Conservation (phyloP, 2,888 invertebrate species). For the Deilephila porcellus region DNA sequence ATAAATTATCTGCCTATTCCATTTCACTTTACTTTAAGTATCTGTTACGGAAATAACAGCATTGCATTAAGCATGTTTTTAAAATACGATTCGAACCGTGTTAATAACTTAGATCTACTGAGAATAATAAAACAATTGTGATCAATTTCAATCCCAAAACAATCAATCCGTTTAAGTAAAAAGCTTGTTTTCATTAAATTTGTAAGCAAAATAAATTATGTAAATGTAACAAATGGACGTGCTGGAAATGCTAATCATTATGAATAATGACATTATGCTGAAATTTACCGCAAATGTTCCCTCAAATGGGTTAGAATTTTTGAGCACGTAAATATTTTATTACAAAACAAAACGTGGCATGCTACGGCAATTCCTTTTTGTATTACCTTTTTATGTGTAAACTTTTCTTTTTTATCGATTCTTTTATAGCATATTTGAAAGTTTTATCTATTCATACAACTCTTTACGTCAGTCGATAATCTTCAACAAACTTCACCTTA, state of each 20-base stretch:
- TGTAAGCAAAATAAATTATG: conserved; percentile 17
- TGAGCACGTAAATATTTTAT: neutral
- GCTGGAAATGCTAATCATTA: conserved; percentile 24
- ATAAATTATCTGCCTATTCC: too few species aligned
- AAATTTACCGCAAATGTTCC: neutral
- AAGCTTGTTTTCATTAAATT: conserved; percentile 13
- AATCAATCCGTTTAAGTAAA: neutral
- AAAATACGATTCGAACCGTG: too few species aligned
- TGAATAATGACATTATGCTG: conserved; percentile 22
- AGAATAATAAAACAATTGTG: neutral
- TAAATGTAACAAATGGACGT: conserved; percentile 1
- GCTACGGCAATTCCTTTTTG: neutral
- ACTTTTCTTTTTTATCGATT: too few species aligned
- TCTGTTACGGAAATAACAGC: too few species aligned
- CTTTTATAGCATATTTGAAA: too few species aligned
- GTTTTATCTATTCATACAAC: too few species aligned
- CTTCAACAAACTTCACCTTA: too few species aligned
- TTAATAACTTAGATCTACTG: neutral
- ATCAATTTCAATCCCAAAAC: neutral
- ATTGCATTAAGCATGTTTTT: too few species aligned
- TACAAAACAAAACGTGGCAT: neutral
- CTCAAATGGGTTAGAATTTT: neutral
- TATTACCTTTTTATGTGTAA: neutral
- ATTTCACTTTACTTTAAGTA: too few species aligned
- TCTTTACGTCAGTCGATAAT: too few species aligned